These are phyloP conservation scores for Vesta saturnalis DNA, from an alignment of 2,888 invertebrate species.

Conservation along the genomic window DNA sequence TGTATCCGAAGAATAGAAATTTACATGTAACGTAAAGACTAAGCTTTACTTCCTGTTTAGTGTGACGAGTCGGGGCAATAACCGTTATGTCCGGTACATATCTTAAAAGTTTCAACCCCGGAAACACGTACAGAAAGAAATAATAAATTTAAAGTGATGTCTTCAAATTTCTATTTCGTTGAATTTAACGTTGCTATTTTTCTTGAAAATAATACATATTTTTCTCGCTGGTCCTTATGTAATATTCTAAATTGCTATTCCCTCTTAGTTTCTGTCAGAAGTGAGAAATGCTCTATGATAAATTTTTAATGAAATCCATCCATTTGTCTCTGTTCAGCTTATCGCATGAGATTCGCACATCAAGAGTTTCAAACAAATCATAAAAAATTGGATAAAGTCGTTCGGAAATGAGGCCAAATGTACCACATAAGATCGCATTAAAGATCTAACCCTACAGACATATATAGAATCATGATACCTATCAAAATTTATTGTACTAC, in stretches of 20 bases:
- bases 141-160: conserved; percentile 18
- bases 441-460: too few relatives aligned
- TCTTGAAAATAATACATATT: background rate
- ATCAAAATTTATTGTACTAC: too few relatives aligned
- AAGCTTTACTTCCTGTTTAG: conserved; percentile 43
- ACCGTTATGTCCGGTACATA: conserved; percentile 46
- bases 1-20: conserved; percentile 22
- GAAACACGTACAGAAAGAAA: conserved; percentile 25
- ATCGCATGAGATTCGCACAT: too few relatives aligned
- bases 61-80: conserved; percentile 42
- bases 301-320: background rate
- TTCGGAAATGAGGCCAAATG: too few relatives aligned
- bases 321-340: too few relatives aligned
- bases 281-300: background rate
- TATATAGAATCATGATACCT: too few relatives aligned
- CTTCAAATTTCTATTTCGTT: conserved; percentile 2
- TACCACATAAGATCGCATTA: too few relatives aligned
- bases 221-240: background rate
- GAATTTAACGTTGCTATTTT: background rate
- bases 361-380: too few relatives aligned
- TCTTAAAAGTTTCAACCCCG: conserved; percentile 30
- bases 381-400: too few relatives aligned
- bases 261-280: background rate
- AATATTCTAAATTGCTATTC: background rate
- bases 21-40: conserved; percentile 26